Conservation (phyloP, 1,140 invertebrate genomes). For the Leptestheria dahalacensis region DNA sequence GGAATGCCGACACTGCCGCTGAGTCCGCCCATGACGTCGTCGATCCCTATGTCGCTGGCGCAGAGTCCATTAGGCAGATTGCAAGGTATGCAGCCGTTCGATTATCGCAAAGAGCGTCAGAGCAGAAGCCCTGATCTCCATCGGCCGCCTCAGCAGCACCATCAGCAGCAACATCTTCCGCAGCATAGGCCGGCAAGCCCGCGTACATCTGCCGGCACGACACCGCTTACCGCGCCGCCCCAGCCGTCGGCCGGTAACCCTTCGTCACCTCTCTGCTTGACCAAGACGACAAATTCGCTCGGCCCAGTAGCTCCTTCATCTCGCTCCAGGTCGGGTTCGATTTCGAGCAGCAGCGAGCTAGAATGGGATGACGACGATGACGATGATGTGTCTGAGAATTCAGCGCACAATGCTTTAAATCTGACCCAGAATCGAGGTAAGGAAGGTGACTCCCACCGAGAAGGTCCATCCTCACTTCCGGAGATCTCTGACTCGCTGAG, state of each 20-base stretch:
- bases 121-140: constrained; percentile 29
- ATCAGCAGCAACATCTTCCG: background rate
- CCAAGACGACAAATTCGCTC: background rate
- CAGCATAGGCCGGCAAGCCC: background rate
- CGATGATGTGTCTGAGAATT: constrained; percentile 5
- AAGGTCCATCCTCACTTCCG: background rate
- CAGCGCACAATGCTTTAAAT: constrained; percentile 43
- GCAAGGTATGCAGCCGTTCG: constrained; percentile 89
- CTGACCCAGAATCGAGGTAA: constrained; percentile 34
- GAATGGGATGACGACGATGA: constrained; percentile 17
- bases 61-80: constrained; percentile 63
- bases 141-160: constrained; percentile 21
- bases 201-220: background rate
- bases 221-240: background rate
- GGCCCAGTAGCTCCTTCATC: constrained; percentile 28
- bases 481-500: constrained; percentile 7
- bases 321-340: constrained; percentile 8
- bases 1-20: constrained; percentile 22
- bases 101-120: constrained; percentile 41
- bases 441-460: constrained; percentile 15
- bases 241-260: constrained; percentile 21
- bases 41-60: constrained; percentile 34
- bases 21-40: constrained; percentile 16
- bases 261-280: constrained; percentile 23
- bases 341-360: constrained; percentile 14